Conservation (phyloP, 2,113 vertebrate genomes). For the Speoplatyrhinus poulsoni region DNA sequence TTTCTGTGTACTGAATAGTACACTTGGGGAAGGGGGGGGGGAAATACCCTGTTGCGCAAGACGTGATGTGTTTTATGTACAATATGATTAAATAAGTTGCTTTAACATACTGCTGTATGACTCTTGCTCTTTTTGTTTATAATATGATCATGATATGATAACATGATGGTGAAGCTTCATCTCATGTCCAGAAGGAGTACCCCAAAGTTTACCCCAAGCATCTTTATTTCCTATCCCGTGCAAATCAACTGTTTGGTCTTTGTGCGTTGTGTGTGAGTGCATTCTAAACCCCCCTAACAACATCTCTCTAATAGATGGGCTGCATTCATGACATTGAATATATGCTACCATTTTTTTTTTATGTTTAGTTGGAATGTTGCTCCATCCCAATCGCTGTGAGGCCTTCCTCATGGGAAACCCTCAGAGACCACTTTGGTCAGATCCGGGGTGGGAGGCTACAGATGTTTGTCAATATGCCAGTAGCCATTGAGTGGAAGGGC, state of each 20-base stretch:
- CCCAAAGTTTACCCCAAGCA: no score
- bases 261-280: no score
- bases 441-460: constrained; percentile 45
- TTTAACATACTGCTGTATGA: no score
- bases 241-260: no score
- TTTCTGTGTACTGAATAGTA: no score
- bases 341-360: background rate
- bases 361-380: constrained; percentile 36
- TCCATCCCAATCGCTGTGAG: constrained; percentile 27
- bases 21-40: no score
- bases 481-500: constrained; percentile 31
- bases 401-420: constrained; percentile 55
- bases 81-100: no score
- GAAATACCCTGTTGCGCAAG: no score
- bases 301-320: background rate
- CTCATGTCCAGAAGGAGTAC: background rate
- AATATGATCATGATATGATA: no score
- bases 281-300: background rate
- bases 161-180: background rate
- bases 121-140: no score
- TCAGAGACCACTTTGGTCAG: constrained; percentile 42
- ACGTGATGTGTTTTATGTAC: no score
- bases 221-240: no score
- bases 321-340: background rate
- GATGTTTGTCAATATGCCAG: constrained; percentile 60